Evolutionary conservation across 2,888 invertebrate genomes (phyloP), one percentile per base, ranked within the genome.

Genomic region (Eupsilia transversa): DNA sequence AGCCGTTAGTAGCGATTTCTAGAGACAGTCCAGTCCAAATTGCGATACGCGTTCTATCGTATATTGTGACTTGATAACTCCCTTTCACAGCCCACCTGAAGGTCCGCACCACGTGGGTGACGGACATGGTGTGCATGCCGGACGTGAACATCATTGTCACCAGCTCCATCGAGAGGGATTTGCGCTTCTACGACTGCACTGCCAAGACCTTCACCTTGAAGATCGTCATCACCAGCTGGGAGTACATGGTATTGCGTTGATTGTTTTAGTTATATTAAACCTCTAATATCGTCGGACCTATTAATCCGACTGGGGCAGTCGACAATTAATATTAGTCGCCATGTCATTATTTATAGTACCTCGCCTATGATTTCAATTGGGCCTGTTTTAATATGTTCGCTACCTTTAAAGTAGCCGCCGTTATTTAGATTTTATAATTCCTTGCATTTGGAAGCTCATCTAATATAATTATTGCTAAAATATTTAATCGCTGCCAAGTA

Each of bases 171-270:
- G 98, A 98, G 93, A 95, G 98, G 27, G 98, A 98, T 90, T 93
- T 98, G 61, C 97, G 98, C 83, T 98, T 98, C 93, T 98, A 98
- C 90, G 98, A 98, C 91, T 97, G 97, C 63, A 97, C 97, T 33
- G 98, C 97, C 10, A 97, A 97, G 75, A 98, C 97, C 72, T 98
- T 98, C 92, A 97, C 97, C 57, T 94, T 98, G 60, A 97, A 98
- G 86, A 97, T 98, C 72, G 96, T 97, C 83, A 97, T 98, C 81
- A 97, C 97, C 0, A 97, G 97, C 77, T 96, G 98, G 91, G 97
- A 97, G 64, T 95, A 96, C 83, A 97, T 96, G 96, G 96, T 12
- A 70, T 10, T 12, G 27, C 0, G 33, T 14, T 38, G n/a, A 35
- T 23, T 52, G 20, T 67, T 69, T 38, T 14, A 17, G 9, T 7